phyloP scores from a whole-genome alignment of 2,113 vertebrate genomes.

The Eurystomus gularis region DNA sequence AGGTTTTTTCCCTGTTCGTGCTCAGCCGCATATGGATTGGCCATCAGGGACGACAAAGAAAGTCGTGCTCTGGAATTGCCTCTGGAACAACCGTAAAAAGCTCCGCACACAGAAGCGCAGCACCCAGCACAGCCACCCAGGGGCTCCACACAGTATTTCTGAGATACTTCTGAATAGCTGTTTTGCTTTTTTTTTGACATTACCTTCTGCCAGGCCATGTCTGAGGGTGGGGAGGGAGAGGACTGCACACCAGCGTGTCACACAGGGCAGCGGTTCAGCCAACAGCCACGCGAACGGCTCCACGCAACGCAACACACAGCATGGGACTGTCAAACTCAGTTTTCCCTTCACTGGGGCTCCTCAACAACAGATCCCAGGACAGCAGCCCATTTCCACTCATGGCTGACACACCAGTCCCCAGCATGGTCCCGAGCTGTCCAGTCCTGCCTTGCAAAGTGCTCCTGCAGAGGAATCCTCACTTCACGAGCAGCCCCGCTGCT shows the following conservation, averaged over 20 bases:
- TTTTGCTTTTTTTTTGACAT: neutral
- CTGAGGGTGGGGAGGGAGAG: neutral
- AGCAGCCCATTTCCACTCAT: neutral
- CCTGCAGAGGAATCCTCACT: neutral
- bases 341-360: neutral
- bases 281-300: neutral
- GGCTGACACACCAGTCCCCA: neutral
- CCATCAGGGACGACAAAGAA: neutral
- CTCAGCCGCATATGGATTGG: neutral
- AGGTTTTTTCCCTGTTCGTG: accelerated
- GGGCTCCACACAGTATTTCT: neutral
- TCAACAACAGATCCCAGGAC: neutral
- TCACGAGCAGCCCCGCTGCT: neutral
- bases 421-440: accelerated
- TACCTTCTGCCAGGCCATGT: neutral
- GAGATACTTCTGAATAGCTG: neutral
- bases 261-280: neutral
- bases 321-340: accelerated
- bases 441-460: neutral
- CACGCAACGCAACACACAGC: neutral
- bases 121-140: neutral
- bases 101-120: neutral
- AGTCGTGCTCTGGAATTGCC: neutral
- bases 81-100: neutral
- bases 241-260: neutral